Conservation (phyloP, 2,113 vertebrate genomes). For the Otus sunia region DNA sequence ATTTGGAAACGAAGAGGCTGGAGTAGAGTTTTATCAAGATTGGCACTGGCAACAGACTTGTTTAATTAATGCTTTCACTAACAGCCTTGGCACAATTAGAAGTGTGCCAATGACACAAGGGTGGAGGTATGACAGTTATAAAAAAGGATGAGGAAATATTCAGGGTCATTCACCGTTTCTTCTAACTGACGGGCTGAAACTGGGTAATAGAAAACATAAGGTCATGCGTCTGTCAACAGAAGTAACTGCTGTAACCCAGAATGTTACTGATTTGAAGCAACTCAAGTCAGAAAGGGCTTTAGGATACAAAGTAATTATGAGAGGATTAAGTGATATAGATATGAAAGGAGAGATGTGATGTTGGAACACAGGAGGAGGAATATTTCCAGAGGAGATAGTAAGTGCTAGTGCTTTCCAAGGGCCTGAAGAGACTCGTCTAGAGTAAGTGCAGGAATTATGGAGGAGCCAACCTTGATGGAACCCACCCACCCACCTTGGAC, state of each 20-base stretch:
- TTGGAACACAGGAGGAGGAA: neutral
- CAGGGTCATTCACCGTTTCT: neutral
- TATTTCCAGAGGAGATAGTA: neutral
- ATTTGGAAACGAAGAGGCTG: neutral
- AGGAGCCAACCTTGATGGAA: neutral
- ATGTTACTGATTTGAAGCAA: neutral
- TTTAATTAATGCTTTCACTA: neutral
- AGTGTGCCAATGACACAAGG: neutral
- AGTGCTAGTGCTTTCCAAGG: neutral
- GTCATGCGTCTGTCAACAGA: neutral
- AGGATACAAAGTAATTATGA: neutral
- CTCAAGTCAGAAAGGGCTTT: neutral
- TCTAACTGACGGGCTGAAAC: neutral
- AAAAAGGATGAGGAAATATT: neutral
- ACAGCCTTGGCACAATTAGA: neutral
- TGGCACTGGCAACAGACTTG: neutral
- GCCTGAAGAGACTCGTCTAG: neutral
- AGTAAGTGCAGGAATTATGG: neutral
- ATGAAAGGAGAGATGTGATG: neutral
- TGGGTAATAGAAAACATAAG: neutral
- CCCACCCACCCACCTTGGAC: neutral
- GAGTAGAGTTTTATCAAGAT: neutral
- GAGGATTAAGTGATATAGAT: neutral
- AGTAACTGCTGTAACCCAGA: neutral
- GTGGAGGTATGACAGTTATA: neutral